phyloP scores from a whole-genome alignment of 2,113 vertebrate species.

The Archilochus colubris region DNA sequence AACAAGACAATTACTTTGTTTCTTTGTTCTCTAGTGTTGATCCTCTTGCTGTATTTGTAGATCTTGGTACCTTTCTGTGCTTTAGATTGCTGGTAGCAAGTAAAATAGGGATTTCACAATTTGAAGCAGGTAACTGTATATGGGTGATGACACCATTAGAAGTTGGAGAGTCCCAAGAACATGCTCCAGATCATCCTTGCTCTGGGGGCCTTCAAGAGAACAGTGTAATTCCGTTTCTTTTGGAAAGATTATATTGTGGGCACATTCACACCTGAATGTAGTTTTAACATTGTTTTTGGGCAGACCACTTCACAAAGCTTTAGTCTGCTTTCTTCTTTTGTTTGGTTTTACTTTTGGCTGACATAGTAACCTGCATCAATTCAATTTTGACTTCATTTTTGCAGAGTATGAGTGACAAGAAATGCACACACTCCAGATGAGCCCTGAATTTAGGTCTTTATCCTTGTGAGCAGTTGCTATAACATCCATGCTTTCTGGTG shows the following conservation, averaged over 20 bases:
- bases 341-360: background rate
- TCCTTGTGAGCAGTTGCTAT: background rate
- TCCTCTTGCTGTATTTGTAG: background rate
- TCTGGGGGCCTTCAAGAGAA: background rate
- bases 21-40: background rate
- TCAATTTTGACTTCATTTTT: background rate
- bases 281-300: background rate
- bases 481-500: background rate
- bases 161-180: background rate
- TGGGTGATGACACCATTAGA: background rate
- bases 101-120: background rate
- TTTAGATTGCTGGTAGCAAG: background rate
- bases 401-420: background rate
- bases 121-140: background rate
- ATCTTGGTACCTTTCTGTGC: background rate
- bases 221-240: background rate
- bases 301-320: background rate
- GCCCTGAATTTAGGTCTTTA: background rate
- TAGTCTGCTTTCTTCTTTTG: background rate
- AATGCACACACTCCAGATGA: background rate
- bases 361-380: background rate
- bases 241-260: background rate
- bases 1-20: background rate
- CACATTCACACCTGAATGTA: background rate
- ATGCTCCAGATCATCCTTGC: background rate